Evolutionary conservation across 2,113 vertebrate genomes (phyloP).

Genomic region (Larimichthys crocea): DNA sequence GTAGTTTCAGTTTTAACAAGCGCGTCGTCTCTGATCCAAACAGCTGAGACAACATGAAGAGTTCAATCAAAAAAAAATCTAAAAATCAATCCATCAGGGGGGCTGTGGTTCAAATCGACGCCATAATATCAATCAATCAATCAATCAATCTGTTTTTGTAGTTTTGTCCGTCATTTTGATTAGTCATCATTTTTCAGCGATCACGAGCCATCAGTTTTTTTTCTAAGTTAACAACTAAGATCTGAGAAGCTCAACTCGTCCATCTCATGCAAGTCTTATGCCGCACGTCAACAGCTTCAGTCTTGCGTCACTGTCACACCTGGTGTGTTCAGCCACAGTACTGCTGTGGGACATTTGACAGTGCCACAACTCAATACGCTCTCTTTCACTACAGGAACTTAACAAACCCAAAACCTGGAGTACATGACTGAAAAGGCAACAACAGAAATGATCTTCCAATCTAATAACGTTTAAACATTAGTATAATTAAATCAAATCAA

Average conservation of each 20-base stretch:
- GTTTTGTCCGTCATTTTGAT: background rate
- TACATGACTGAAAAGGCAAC: too few species aligned
- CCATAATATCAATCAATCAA: too few species aligned
- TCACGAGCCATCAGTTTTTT: background rate
- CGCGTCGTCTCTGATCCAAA: constrained; percentile 10
- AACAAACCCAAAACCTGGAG: too few species aligned
- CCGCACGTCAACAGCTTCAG: background rate
- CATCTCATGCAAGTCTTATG: background rate
- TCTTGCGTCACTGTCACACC: background rate
- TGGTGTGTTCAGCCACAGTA: background rate
- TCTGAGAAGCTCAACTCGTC: too few species aligned
- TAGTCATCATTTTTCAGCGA: too few species aligned
- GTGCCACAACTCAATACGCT: background rate
- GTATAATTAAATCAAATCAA: too few species aligned
- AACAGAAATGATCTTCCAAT: too few species aligned
- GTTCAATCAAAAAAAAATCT: constrained; percentile 26
- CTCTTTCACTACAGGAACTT: background rate
- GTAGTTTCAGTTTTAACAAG: constrained; percentile 60
- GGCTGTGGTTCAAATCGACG: background rate
- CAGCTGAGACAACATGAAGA: constrained; percentile 48
- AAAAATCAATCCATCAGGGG: background rate
- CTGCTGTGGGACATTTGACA: background rate
- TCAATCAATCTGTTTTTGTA: too few species aligned
- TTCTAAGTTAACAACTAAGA: too few species aligned
- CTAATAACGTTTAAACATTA: too few species aligned